Percentiles rank a stretch among this genome's conserved stretches.
Conservation (phyloP, 2,113 vertebrate species). For the Girardinichthys multiradiatus region DNA sequence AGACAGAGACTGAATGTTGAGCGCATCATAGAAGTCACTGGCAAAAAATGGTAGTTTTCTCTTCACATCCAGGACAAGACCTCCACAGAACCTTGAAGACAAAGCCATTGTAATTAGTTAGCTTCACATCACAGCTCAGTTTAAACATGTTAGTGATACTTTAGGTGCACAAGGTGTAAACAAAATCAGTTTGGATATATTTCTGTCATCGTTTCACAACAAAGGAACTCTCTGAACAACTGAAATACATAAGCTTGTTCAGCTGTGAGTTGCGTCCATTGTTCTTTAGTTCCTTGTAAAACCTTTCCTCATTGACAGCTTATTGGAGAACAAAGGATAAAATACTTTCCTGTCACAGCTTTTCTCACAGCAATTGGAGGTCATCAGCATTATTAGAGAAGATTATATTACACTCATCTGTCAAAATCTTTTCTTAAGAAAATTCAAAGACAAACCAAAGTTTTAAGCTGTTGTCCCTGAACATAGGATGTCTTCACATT, state of each 20-base stretch:
- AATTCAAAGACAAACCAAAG: neutral
- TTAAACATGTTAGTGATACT: neutral
- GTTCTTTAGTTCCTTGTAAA: neutral
- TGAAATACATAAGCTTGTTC: neutral
- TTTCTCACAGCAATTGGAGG: neutral
- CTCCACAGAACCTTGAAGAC: constrained; percentile 90
- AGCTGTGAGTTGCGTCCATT: neutral
- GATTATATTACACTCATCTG: neutral
- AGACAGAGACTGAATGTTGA: constrained; percentile 95
- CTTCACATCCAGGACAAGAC: constrained; percentile 93
- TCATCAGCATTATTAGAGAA: constrained; percentile 6
- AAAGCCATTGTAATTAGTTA: neutral
- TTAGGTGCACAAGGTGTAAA: neutral
- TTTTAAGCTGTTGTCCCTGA: neutral
- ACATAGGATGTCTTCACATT: neutral
- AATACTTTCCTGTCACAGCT: neutral
- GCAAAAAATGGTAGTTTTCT: constrained; percentile 94
- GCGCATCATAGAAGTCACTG: constrained; percentile 94
- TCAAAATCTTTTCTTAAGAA: neutral
- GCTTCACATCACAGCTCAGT: too few relatives aligned
- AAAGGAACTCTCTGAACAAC: neutral
- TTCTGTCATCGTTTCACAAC: neutral
- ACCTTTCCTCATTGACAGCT: constrained; percentile 8
- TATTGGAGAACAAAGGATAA: neutral
- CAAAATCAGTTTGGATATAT: neutral